These are phyloP conservation scores for Tapera naevia DNA, from an alignment of 2,797 vertebrate species.

Conservation along the genomic window DNA sequence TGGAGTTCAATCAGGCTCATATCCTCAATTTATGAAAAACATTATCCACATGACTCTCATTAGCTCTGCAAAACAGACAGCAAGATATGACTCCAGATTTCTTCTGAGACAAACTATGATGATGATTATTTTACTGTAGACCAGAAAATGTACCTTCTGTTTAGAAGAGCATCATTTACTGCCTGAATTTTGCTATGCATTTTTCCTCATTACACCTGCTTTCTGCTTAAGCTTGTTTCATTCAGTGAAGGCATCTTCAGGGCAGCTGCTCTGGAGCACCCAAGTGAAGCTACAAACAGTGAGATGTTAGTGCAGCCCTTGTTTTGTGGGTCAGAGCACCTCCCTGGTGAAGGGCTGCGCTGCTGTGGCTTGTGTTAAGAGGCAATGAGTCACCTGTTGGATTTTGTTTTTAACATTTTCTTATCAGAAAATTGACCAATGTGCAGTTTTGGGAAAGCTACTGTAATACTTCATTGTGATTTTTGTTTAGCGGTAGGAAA, in stretches of 20 bases:
- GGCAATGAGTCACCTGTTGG: background rate
- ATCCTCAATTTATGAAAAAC: constrained; percentile 54
- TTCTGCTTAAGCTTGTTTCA: background rate
- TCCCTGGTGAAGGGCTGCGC: background rate
- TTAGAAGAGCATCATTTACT: background rate
- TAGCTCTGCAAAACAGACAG: constrained; percentile 57
- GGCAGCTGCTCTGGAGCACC: background rate
- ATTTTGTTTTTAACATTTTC: background rate
- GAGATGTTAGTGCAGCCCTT: background rate
- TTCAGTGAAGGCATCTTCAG: fast-evolving
- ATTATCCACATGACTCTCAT: constrained; percentile 49
- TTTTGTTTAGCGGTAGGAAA: background rate
- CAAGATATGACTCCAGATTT: background rate
- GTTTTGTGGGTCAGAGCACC: background rate
- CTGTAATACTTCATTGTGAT: background rate
- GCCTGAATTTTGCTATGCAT: background rate
- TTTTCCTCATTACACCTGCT: background rate
- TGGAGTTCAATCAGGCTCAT: constrained; percentile 43
- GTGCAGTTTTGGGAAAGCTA: background rate
- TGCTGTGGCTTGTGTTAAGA: background rate
- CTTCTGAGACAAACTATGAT: background rate
- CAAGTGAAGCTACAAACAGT: background rate
- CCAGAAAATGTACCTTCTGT: background rate
- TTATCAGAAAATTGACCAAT: background rate
- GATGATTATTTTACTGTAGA: constrained; percentile 1